phyloP scores from a whole-genome alignment of 2,113 vertebrate species.

The Abramis brama region DNA sequence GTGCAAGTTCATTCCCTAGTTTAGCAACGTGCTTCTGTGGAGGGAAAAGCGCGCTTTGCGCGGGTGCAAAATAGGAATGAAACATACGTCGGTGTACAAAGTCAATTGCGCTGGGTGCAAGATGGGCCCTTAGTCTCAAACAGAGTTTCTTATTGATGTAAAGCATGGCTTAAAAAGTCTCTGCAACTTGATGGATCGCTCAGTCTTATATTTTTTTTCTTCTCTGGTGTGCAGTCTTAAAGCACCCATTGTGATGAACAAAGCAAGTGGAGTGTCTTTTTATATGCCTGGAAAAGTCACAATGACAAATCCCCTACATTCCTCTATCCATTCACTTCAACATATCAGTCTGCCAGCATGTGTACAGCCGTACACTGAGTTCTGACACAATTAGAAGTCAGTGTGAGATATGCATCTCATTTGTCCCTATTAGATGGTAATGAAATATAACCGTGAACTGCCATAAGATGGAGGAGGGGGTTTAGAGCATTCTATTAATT shows the following conservation, averaged over 20 bases:
- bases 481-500: slow-evolving; percentile 59
- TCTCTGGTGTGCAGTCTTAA: background rate
- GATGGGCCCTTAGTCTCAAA: too few species aligned
- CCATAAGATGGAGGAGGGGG: slow-evolving; percentile 38
- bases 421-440: slow-evolving; percentile 63
- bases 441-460: slow-evolving; percentile 45
- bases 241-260: slow-evolving; percentile 47
- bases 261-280: slow-evolving; percentile 12
- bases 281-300: slow-evolving; percentile 1
- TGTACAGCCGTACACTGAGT: slow-evolving; percentile 38
- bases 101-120: too few species aligned
- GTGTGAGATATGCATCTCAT: slow-evolving; percentile 55
- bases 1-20: too few species aligned
- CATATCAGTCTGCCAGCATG: slow-evolving; percentile 55
- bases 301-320: slow-evolving; percentile 46
- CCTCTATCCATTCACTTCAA: slow-evolving; percentile 39
- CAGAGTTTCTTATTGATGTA: slow-evolving; percentile 9
- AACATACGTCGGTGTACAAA: too few species aligned
- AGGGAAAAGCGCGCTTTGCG: too few species aligned
- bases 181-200: slow-evolving; percentile 10
- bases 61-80: too few species aligned
- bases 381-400: slow-evolving; percentile 60
- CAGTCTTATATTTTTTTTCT: background rate
- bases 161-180: background rate
- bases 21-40: too few species aligned